phyloP scores from a whole-genome alignment of 2,113 vertebrate genomes.

The Paedocypris sp. region DNA sequence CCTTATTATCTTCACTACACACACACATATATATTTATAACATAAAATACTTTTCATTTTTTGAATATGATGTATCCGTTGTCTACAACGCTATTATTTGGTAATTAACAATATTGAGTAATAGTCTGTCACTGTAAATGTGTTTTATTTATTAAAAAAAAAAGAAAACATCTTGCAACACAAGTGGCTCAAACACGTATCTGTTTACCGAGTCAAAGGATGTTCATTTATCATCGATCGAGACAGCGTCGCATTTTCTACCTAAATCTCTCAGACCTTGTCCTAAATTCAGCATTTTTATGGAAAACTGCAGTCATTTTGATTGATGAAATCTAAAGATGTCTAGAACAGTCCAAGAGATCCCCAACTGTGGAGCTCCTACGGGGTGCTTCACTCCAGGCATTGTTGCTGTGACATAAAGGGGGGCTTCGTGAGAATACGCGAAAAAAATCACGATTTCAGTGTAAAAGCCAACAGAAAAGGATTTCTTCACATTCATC shows the following conservation, averaged over 20 bases:
- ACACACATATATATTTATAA: no score
- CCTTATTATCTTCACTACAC: no score
- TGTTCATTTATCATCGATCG: conserved; percentile 98
- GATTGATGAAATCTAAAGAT: conserved; percentile 99
- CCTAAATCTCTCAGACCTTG: conserved; percentile 93
- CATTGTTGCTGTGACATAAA: conserved; percentile 86
- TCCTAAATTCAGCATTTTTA: conserved; percentile 99
- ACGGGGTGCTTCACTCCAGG: conserved; percentile 93
- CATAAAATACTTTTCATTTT: no score
- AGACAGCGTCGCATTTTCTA: conserved; percentile 97
- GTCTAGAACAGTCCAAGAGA: conserved; percentile 94
- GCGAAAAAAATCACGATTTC: conserved; percentile 85
- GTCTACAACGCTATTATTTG: not conserved
- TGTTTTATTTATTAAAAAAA: conserved; percentile 6
- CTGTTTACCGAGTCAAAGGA: conserved; percentile 88
- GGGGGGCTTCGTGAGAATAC: conserved; percentile 83
- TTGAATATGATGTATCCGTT: no score
- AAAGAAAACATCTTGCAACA: conserved; percentile 26
- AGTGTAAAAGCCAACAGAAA: conserved; percentile 69
- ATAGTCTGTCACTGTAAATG: not conserved
- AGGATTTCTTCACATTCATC: conserved; percentile 81
- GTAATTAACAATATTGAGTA: not conserved
- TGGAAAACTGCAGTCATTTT: conserved; percentile 99
- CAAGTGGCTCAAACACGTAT: conserved; percentile 46
- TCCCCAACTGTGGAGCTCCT: conserved; percentile 98